Conservation (phyloP, 2,888 invertebrate genomes). For the Amorpha juglandis region DNA sequence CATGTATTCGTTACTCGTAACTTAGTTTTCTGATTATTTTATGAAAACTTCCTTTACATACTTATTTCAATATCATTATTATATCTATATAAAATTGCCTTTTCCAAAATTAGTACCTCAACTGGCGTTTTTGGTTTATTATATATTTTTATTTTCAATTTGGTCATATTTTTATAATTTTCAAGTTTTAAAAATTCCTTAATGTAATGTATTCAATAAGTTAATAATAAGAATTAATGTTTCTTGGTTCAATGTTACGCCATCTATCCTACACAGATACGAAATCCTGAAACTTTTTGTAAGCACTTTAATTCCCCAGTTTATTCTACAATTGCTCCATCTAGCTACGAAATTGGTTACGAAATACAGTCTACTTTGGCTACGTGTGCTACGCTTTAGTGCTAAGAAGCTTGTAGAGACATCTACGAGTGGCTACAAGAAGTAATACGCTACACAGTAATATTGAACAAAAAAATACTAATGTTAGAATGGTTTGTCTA, state of each 20-base stretch:
- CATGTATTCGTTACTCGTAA: too few species aligned
- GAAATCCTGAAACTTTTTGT: background rate
- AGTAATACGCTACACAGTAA: background rate
- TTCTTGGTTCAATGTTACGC: background rate
- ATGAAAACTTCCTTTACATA: too few species aligned
- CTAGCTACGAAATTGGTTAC: background rate
- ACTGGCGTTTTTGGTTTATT: too few species aligned
- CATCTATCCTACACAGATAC: background rate
- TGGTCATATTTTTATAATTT: background rate
- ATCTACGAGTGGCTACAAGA: conserved; percentile 3
- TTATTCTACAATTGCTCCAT: background rate
- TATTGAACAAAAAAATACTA: too few species aligned
- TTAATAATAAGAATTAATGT: background rate
- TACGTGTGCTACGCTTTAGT: background rate
- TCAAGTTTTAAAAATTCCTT: too few species aligned
- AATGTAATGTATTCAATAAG: too few species aligned
- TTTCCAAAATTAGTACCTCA: too few species aligned
- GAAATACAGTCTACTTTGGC: background rate
- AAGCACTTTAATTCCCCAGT: background rate
- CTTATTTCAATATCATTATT: too few species aligned
- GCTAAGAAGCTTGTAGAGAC: conserved; percentile 14
- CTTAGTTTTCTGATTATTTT: too few species aligned
- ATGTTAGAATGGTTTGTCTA: too few species aligned
- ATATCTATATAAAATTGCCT: too few species aligned
- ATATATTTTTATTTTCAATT: too few species aligned